Conservation (phyloP, 2,113 vertebrate species). For the Amphiprion ocellaris region DNA sequence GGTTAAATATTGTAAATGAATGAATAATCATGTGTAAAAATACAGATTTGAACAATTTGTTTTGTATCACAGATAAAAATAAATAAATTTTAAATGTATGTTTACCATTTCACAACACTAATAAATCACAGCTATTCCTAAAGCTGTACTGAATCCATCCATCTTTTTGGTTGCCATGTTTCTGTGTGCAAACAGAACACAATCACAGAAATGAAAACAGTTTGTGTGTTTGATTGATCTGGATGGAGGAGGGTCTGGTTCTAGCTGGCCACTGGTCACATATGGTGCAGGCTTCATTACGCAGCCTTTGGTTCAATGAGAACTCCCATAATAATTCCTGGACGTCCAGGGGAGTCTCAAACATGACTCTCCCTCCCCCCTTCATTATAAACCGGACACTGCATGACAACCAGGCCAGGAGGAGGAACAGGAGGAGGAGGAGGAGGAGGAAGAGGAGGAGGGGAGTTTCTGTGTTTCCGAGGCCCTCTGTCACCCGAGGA, state of each 20-base stretch:
- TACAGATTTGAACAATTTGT: too few species aligned
- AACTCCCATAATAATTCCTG: slow-evolving; percentile 68
- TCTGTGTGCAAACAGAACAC: neutral
- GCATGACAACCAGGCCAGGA: slow-evolving; percentile 44
- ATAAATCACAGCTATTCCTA: neutral
- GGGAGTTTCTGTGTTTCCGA: slow-evolving; percentile 16
- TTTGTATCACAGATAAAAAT: neutral
- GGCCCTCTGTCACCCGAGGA: slow-evolving; percentile 57
- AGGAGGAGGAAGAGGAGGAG: slow-evolving; percentile 19
- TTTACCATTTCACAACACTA: neutral
- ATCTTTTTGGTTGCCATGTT: neutral
- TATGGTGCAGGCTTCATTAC: slow-evolving; percentile 65
- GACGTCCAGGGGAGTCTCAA: slow-evolving; percentile 59
- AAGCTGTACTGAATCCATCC: neutral
- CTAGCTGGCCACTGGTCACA: slow-evolving; percentile 55
- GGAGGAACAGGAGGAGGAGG: slow-evolving; percentile 11
- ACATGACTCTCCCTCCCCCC: slow-evolving; percentile 50
- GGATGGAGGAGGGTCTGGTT: slow-evolving; percentile 45
- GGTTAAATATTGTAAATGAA: too few species aligned
- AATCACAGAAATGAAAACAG: slow-evolving; percentile 4
- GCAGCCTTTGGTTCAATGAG: slow-evolving; percentile 53
- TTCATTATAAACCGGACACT: slow-evolving; percentile 56
- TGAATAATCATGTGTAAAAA: too few species aligned
- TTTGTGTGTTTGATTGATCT: slow-evolving; percentile 44
- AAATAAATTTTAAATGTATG: neutral